Conservation (phyloP, 1,140 invertebrate species). For the Trichonephila inaurata region DNA sequence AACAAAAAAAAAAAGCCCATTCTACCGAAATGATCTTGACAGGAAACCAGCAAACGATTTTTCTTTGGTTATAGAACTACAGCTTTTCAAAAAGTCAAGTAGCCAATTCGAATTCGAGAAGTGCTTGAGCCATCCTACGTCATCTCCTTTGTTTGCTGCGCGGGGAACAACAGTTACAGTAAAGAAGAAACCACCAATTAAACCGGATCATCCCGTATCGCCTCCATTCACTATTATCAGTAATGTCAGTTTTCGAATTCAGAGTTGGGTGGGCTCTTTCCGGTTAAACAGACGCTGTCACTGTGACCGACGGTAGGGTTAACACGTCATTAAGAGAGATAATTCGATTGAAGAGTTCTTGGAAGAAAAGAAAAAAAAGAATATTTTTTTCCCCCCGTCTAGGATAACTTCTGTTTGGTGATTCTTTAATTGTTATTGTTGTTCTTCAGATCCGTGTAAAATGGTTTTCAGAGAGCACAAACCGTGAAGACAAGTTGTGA, state of each 20-base stretch:
- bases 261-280: background rate
- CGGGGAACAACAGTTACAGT: background rate
- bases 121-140: background rate
- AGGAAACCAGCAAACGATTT: too few species aligned
- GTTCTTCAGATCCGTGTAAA: too few species aligned
- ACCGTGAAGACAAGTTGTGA: too few species aligned
- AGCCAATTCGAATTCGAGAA: too few species aligned
- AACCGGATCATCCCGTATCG: slow-evolving; percentile 1
- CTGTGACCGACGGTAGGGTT: background rate
- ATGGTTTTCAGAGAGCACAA: too few species aligned
- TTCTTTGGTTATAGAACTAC: too few species aligned
- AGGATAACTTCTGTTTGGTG: background rate
- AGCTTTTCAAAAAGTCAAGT: too few species aligned
- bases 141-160: background rate
- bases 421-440: background rate
- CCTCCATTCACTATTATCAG: background rate
- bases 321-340: background rate
- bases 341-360: background rate
- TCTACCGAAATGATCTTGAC: too few species aligned
- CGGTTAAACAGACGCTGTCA: background rate
- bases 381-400: background rate
- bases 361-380: background rate
- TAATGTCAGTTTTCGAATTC: background rate
- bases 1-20: too few species aligned
- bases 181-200: slow-evolving; percentile 9